These are phyloP conservation scores for Serripes groenlandicus DNA, from an alignment of 2,888 invertebrate genomes.

Conservation along the genomic window DNA sequence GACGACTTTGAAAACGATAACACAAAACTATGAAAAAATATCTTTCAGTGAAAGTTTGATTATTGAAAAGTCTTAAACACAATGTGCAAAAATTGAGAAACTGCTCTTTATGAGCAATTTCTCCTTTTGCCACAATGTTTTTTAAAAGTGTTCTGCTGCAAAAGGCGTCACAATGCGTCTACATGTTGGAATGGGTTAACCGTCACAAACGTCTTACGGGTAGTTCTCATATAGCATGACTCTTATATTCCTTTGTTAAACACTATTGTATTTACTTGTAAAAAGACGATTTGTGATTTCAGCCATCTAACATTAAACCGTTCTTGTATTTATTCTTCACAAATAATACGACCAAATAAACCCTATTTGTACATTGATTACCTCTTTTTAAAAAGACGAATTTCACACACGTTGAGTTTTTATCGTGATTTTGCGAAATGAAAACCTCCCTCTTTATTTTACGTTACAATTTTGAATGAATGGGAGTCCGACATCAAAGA, in stretches of 20 bases:
- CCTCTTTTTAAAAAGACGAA: not conserved
- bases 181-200: no score
- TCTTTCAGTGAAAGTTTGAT: no score
- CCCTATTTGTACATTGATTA: not conserved
- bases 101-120: not conserved
- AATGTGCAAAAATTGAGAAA: not conserved
- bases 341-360: constrained; percentile 8
- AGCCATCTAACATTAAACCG: not conserved
- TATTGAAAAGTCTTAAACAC: not conserved
- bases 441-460: no score
- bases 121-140: not conserved
- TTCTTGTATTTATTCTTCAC: constrained; percentile 14
- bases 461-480: no score
- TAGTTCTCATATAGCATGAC: no score
- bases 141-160: not conserved
- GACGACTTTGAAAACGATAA: no score
- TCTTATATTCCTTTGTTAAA: no score
- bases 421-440: no score
- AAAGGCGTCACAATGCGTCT: no score
- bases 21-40: no score
- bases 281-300: constrained; percentile 11
- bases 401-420: not conserved
- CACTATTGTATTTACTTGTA: constrained; percentile 14
- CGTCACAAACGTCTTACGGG: no score
- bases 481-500: no score